Evolutionary conservation across 2,113 vertebrate species (phyloP).

Genomic region (Odocoileus hemionus): DNA sequence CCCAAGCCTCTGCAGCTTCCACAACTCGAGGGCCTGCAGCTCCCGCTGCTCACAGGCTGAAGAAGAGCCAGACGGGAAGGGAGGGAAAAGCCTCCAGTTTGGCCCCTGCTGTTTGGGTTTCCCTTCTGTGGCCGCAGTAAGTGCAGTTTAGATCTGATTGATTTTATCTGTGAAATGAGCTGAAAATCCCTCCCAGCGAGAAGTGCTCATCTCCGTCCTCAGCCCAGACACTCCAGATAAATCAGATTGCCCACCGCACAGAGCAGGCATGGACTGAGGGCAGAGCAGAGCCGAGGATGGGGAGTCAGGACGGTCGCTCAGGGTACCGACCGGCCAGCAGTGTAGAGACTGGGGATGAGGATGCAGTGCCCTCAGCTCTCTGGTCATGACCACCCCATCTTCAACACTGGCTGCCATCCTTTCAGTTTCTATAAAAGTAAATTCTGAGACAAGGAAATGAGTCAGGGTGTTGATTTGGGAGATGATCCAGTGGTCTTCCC

Average conservation of each 20-base stretch:
- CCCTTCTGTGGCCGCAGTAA: background rate
- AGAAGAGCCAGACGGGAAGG: background rate
- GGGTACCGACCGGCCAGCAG: background rate
- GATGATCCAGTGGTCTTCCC: background rate
- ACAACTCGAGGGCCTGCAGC: background rate
- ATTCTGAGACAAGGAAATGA: background rate
- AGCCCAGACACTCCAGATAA: conserved; percentile 58
- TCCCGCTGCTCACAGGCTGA: background rate
- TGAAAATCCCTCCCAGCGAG: conserved; percentile 68
- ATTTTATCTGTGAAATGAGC: conserved; percentile 77
- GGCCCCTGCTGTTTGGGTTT: conserved; percentile 13
- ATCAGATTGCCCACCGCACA: conserved; percentile 50
- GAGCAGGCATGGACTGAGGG: background rate
- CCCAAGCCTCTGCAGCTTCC: background rate
- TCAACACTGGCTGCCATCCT: background rate
- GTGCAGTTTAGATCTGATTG: conserved; percentile 51
- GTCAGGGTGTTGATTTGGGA: no score
- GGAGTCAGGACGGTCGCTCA: accelerated
- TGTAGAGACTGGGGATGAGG: background rate
- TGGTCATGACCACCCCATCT: accelerated
- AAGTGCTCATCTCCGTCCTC: conserved; percentile 35
- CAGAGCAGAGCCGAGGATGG: no score
- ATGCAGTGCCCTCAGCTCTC: accelerated
- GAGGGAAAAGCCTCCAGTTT: background rate
- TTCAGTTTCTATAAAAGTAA: background rate